Conservation (phyloP, 2,888 invertebrate species). For the Minunthozetes semirufus region DNA sequence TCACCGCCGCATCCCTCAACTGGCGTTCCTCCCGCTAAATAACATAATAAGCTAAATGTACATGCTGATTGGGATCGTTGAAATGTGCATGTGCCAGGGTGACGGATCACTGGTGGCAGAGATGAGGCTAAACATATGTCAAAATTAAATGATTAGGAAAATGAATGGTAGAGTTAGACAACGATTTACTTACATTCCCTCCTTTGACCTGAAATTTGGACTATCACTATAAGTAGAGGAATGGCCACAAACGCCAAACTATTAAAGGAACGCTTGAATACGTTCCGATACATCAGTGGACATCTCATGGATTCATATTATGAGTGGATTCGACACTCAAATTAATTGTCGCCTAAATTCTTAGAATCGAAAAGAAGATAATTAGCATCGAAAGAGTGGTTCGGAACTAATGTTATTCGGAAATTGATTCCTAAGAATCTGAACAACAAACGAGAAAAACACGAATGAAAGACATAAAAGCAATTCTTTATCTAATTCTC, state of each 20-base stretch:
- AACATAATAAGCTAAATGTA: conserved; percentile 64
- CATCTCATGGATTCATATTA: conserved; percentile 20
- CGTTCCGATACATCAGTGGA: conserved; percentile 25
- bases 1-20: conserved; percentile 52
- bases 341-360: not conserved
- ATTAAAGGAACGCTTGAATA: conserved; percentile 2
- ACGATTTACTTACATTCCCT: not conserved
- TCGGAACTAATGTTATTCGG: not conserved
- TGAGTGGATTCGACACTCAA: not conserved
- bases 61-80: conserved; percentile 52
- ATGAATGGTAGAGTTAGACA: not conserved
- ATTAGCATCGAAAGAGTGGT: not conserved
- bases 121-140: not conserved
- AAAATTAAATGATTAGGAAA: not conserved
- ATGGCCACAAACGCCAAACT: conserved; percentile 2
- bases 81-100: conserved; percentile 37
- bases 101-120: conserved; percentile 31
- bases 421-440: not conserved
- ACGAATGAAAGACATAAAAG: not conserved
- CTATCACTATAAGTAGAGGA: not conserved
- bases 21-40: conserved; percentile 67
- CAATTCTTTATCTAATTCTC: not conserved
- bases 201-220: not conserved
- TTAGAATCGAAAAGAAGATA: not conserved
- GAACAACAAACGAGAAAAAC: not conserved